Evolutionary conservation across 2,888 invertebrate species (phyloP), one percentile per base, ranked within the genome.

Genomic region (Euclidia mi): DNA sequence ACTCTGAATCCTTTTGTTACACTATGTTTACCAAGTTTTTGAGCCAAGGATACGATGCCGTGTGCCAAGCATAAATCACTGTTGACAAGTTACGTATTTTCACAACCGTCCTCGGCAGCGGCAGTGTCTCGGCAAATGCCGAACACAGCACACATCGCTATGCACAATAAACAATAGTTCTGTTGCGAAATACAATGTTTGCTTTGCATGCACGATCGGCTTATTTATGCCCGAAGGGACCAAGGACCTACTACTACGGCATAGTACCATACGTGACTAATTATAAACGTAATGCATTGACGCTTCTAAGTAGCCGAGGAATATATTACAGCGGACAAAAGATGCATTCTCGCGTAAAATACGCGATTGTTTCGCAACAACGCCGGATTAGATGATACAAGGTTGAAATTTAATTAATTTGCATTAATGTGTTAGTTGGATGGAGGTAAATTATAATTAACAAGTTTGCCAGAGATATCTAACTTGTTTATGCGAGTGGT

Each of bases 161-260:
- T 76, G 78, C 77, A 83, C 81, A 80, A 79, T 82, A 86, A 88
- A 91, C 89, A 90, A 90, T 88, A 76, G 81, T 51, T 58, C 71
- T 55, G 74, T 89, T 88, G 80, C 86, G 73, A 82, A 84, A 89
- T 52, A 59, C 53, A 59, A 58, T 69, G 70, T 64, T 74, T 66
- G 64, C 78, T 55, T 58, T 50, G 66, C 80, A 82, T 82, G 82
- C 85, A 84, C 87, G 86, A 82, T 80, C 77, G 67, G 70, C 71
- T 83, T 81, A 81, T 87, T 88, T 85, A 84, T 78, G 78, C 77
- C 73, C 76, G 64, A 71, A 79, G 82, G 83, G 82, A 81, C 80
- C 76, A 81, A 84, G 82, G 79, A 81, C 78, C 62, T 55, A 65
- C 65, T 63, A 63, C 64, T 50, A 63, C 60, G 51, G 56, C 71